A percentile compares a stretch with the other conserved stretches of the same genome.
Evolutionary conservation across 2,113 vertebrate species (phyloP).

Genomic region (Raphicerus campestris): DNA sequence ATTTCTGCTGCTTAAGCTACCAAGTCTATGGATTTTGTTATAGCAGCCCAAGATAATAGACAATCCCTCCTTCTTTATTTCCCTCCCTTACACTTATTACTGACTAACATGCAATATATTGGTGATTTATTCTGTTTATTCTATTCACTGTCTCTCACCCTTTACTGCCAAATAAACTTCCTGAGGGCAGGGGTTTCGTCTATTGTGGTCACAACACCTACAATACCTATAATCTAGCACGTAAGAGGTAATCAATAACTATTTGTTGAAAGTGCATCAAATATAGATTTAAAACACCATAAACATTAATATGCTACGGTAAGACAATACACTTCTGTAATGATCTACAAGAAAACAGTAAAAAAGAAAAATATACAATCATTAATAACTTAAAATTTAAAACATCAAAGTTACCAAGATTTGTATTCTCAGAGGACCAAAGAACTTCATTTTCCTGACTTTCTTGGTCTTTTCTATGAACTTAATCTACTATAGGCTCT

Average conservation of each 20-base stretch:
- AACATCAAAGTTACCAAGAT: slow-evolving; percentile 19
- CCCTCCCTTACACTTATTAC: neutral
- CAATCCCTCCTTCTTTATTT: neutral
- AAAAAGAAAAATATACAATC: neutral
- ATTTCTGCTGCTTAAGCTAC: neutral
- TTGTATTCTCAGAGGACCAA: neutral
- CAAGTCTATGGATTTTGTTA: neutral
- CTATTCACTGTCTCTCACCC: neutral
- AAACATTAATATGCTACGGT: neutral
- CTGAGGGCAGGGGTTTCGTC: neutral
- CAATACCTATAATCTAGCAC: neutral
- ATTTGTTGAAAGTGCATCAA: neutral
- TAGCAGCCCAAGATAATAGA: neutral
- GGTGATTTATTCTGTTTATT: neutral
- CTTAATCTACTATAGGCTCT: neutral
- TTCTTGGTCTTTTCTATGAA: neutral
- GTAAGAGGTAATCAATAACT: neutral
- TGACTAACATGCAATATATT: neutral
- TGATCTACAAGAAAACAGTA: neutral
- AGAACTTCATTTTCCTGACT: neutral
- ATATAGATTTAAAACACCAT: neutral
- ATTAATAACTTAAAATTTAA: neutral
- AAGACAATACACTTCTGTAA: slow-evolving; percentile 10
- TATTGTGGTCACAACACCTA: neutral
- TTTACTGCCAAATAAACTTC: neutral